Percentiles rank a stretch among this genome's conserved stretches.
Evolutionary conservation across 35 echinoderm and acorn worm species (phyloP).

Genomic region (Amphiura filiformis): DNA sequence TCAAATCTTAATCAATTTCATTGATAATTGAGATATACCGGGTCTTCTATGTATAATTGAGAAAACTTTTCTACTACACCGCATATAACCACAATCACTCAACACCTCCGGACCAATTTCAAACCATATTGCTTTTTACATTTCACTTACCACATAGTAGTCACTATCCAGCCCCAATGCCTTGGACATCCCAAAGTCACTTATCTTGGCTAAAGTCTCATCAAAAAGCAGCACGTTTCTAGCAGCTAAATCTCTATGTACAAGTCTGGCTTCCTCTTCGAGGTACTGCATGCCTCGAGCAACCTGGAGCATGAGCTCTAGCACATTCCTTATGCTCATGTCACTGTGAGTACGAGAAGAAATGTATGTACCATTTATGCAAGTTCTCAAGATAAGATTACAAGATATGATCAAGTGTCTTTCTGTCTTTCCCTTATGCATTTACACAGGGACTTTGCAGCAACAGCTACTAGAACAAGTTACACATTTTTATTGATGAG

Average conservation of each 20-base stretch:
- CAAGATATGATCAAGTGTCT: too few relatives aligned
- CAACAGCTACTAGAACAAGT: too few relatives aligned
- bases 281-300: slow-evolving; percentile 88
- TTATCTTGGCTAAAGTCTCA: slow-evolving; percentile 98
- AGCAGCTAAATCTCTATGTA: slow-evolving; percentile 90
- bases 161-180: slow-evolving; percentile 85
- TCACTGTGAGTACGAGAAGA: slow-evolving; percentile 53
- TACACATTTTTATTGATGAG: too few relatives aligned
- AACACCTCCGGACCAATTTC: too few relatives aligned
- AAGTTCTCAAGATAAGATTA: not conserved
- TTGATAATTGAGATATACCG: too few relatives aligned
- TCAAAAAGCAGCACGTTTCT: slow-evolving; percentile 94
- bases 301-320: slow-evolving; percentile 88
- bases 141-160: slow-evolving; percentile 92
- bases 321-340: slow-evolving; percentile 86
- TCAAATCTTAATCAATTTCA: too few relatives aligned
- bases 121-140: too few relatives aligned
- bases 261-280: slow-evolving; percentile 70
- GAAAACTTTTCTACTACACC: too few relatives aligned
- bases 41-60: too few relatives aligned
- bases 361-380: not conserved
- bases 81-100: too few relatives aligned
- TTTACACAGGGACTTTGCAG: too few relatives aligned
- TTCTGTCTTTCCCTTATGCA: too few relatives aligned
- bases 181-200: slow-evolving; percentile 99